Evolutionary conservation across 2,797 vertebrate genomes (phyloP).

Genomic region (Rousettus madagascariensis): DNA sequence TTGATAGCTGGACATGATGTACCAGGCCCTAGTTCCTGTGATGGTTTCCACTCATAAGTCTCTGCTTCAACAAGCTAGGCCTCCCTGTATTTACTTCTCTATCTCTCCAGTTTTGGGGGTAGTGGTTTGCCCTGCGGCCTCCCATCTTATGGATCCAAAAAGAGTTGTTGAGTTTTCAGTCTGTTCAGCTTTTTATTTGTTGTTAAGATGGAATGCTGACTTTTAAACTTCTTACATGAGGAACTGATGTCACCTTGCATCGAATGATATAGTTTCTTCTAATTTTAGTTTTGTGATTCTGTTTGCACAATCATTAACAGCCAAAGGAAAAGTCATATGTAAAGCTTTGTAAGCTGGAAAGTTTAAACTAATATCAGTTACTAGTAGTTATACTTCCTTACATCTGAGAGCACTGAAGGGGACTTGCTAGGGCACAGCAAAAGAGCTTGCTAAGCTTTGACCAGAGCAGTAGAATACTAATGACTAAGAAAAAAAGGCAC

Average conservation of each 20-base stretch:
- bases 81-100: neutral
- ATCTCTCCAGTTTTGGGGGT: neutral
- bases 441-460: neutral
- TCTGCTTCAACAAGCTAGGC: neutral
- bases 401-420: neutral
- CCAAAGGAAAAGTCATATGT: neutral
- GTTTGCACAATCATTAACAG: neutral
- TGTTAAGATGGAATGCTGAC: neutral
- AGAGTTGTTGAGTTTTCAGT: neutral
- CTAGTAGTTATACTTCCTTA: neutral
- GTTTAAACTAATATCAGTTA: neutral
- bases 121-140: neutral
- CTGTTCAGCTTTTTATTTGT: neutral
- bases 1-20: neutral
- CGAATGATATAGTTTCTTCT: neutral
- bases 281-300: neutral
- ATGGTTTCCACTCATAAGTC: neutral
- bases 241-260: neutral
- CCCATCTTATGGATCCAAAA: neutral
- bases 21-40: too few species aligned
- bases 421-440: neutral
- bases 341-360: neutral
- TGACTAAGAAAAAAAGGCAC: neutral
- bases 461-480: neutral
- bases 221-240: neutral